Evolutionary conservation across 2,888 invertebrate species (phyloP), one percentile per base, ranked within the genome.

Genomic region (Philopedon plagiatum): DNA sequence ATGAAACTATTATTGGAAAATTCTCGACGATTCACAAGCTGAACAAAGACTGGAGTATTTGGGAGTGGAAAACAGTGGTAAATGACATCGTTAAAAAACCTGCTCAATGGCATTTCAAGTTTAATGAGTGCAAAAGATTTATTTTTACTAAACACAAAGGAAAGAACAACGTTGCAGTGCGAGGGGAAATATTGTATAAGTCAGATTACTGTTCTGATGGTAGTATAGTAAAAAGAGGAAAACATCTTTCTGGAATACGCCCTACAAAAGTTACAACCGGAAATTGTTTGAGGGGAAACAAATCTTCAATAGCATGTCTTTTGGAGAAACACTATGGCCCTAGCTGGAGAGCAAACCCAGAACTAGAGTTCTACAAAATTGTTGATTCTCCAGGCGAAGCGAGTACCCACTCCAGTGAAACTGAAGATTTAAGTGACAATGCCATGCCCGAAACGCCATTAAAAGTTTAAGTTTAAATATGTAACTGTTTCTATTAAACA

Each of bases 261-360:
- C 13, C 18, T 4, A 15, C 4, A 44, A 4, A 44, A 44, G 13
- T 44, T n/a, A 26, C 13, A 62, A 32, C 34, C n/a, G 49, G 32
- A 32, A 62, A 46, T 11, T 29, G 18, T 13, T 46, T 62, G 21
- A 66, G 26, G 34, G 57, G 44, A 18, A 5, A 66, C 34, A 66
- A 57, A 23, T 66, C 66, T 46, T 39, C 58, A 32, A 66, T 46
- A n/a, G 32, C 34, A 18, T 26, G 8, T 57, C 19, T 66, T 34
- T 15, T 66, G n/a, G 39, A 66, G 21, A 57, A 66, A 15, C 66
- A 66, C 19, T 65, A 37, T 41, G 46, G 66, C 9, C 11, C 7
- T 5, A 44, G 57, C 26, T 66, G 66, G 58, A 58, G 57, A 39
- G 19, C 32, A 11, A 19, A 46, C 11, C 51, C 57, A 15, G 44